Percentiles rank a stretch among this genome's conserved stretches.
Conservation (phyloP, 2,888 invertebrate genomes). For the Dryobotodes eremita region DNA sequence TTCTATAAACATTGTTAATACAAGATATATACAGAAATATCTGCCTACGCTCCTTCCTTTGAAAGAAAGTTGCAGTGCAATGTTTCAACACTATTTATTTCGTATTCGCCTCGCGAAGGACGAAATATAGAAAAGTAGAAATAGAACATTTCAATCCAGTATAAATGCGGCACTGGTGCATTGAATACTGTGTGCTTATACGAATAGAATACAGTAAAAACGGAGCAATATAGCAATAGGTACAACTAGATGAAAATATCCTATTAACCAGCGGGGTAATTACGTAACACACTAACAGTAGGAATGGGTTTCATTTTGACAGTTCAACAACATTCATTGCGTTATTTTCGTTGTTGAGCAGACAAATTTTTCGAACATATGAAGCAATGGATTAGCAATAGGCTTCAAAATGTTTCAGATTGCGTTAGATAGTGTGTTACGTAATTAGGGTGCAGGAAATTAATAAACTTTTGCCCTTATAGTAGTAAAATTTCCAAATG, state of each 20-base stretch:
- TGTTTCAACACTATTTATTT: slow-evolving; percentile 28
- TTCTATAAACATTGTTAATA: slow-evolving; percentile 36
- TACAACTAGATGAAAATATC: background rate
- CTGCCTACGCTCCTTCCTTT: slow-evolving; percentile 24
- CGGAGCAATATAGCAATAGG: background rate
- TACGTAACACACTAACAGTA: too few relatives aligned
- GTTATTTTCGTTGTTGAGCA: too few relatives aligned
- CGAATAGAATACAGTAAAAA: background rate
- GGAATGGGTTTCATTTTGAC: too few relatives aligned
- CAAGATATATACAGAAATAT: slow-evolving; percentile 19
- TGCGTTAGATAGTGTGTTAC: too few relatives aligned
- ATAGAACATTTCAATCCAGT: slow-evolving; percentile 34
- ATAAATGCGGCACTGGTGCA: slow-evolving; percentile 62
- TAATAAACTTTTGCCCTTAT: background rate
- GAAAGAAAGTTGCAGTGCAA: slow-evolving; percentile 17
- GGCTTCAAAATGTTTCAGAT: too few relatives aligned
- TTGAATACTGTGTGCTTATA: slow-evolving; percentile 24
- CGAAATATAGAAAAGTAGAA: background rate
- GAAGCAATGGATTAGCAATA: too few relatives aligned
- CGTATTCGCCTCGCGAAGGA: slow-evolving; percentile 2
- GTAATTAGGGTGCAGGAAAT: too few relatives aligned
- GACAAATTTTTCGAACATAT: too few relatives aligned
- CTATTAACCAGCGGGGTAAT: too few relatives aligned
- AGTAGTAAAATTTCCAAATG: background rate
- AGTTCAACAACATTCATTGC: too few relatives aligned